Conservation (phyloP, 2,113 vertebrate species). For the Zapornia atra region DNA sequence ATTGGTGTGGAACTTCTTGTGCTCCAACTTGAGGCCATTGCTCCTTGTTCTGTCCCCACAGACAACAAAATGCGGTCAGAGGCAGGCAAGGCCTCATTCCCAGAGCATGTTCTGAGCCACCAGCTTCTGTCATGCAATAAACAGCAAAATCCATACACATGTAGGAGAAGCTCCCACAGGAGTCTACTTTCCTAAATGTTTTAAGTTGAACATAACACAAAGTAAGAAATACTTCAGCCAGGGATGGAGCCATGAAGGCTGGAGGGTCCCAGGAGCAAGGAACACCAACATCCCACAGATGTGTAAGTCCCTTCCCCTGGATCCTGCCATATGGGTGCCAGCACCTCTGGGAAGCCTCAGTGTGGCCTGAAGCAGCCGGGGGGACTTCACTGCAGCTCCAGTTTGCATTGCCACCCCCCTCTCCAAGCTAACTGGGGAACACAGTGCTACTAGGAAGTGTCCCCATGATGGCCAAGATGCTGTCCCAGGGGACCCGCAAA, state of each 20-base stretch:
- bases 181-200: background rate
- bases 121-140: background rate
- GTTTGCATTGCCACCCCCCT: background rate
- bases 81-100: background rate
- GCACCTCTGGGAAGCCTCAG: background rate
- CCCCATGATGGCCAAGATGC: background rate
- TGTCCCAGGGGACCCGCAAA: rapidly evolving
- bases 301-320: background rate
- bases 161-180: background rate
- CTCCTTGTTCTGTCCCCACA: too few relatives aligned
- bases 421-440: rapidly evolving
- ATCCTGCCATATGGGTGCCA: background rate
- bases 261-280: background rate
- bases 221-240: background rate
- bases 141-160: rapidly evolving
- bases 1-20: too few relatives aligned
- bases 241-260: background rate
- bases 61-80: rapidly evolving
- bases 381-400: rapidly evolving
- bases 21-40: too few relatives aligned
- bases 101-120: background rate
- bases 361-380: background rate
- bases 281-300: background rate
- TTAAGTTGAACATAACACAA: background rate
- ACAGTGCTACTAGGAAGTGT: rapidly evolving